phyloP scores from a whole-genome alignment of 2,888 invertebrate species.

The Hymenopus coronatus region DNA sequence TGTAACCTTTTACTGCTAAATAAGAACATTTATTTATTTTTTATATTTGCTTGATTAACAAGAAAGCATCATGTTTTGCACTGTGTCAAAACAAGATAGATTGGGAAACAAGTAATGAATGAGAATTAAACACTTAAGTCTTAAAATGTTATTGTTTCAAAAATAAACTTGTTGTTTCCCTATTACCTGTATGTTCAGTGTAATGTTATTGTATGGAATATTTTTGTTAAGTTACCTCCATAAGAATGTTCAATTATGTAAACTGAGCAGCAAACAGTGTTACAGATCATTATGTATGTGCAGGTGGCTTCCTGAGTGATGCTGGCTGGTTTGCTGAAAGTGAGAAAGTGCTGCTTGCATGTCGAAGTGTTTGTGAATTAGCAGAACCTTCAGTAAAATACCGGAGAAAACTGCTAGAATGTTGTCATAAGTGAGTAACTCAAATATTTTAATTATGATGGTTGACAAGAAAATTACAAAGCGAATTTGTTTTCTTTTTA shows the following conservation, averaged over 20 bases:
- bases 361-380: slow-evolving; percentile 62
- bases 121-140: no score
- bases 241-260: no score
- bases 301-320: slow-evolving; percentile 80
- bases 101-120: no score
- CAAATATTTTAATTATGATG: not conserved
- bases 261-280: not conserved
- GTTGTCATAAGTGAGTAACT: slow-evolving; percentile 73
- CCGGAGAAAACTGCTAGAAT: slow-evolving; percentile 71
- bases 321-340: slow-evolving; percentile 84
- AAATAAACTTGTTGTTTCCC: no score
- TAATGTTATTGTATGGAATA: no score
- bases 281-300: slow-evolving; percentile 7
- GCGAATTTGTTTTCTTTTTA: not conserved
- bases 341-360: slow-evolving; percentile 66
- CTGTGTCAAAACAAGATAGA: no score
- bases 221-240: no score
- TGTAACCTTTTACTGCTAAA: not conserved
- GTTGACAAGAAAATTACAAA: not conserved
- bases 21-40: not conserved
- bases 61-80: no score
- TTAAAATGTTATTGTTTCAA: no score
- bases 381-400: slow-evolving; percentile 56
- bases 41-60: not conserved
- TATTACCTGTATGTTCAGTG: no score